A percentile compares a stretch with the other conserved stretches of the same genome.
These are phyloP conservation scores for Tinea trinotella DNA, from an alignment of 2,888 invertebrate species.

Conservation along the genomic window DNA sequence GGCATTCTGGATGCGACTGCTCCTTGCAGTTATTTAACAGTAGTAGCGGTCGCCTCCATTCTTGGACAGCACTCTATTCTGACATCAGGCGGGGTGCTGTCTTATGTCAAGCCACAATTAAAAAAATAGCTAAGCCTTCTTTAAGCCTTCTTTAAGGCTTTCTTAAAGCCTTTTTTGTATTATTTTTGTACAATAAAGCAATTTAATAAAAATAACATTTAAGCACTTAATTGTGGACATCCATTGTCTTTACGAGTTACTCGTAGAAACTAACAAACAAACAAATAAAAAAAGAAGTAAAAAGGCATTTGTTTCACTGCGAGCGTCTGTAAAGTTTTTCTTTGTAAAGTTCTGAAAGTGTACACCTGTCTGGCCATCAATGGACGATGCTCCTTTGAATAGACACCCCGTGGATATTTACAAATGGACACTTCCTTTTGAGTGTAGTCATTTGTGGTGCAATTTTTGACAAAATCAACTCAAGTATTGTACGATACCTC, in stretches of 20 bases:
- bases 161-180: no score
- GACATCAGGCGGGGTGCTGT: no score
- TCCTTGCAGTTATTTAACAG: no score
- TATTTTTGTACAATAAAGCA: no score
- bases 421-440: not conserved
- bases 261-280: not conserved
- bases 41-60: no score
- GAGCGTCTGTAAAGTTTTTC: conserved; percentile 19
- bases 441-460: not conserved
- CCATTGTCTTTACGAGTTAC: not conserved
- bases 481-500: no score
- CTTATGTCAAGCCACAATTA: no score
- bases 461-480: not conserved
- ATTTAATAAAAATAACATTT: no score
- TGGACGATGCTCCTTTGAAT: conserved; percentile 25
- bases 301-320: conserved; percentile 3
- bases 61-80: no score
- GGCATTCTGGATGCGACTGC: no score
- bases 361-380: conserved; percentile 48
- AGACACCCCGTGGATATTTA: conserved; percentile 5
- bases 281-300: not conserved
- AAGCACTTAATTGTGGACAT: not conserved
- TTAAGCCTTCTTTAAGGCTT: no score
- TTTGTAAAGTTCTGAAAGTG: conserved; percentile 37
- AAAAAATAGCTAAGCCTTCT: no score